phyloP scores from a whole-genome alignment of 2,113 vertebrate genomes.

The Echinops telfairi region DNA sequence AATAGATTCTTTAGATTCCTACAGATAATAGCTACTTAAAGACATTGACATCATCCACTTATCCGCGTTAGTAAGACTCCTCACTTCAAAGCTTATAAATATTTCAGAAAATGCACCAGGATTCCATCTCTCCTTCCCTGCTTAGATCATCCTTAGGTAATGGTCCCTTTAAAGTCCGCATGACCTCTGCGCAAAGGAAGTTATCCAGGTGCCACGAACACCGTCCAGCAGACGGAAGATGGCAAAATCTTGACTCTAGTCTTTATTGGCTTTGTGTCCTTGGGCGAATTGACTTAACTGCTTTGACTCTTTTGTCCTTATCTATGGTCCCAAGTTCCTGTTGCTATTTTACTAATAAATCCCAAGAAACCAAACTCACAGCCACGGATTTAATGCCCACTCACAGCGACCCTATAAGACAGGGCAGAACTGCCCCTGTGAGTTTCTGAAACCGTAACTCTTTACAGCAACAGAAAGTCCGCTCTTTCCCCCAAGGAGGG shows the following conservation, averaged over 20 bases:
- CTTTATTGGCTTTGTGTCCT: not conserved
- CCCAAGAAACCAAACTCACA: too few species aligned
- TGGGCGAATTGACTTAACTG: not conserved
- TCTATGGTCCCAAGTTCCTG: not conserved
- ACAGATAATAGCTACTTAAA: slow-evolving; percentile 75
- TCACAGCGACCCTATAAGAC: too few species aligned
- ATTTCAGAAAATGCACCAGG: slow-evolving; percentile 74
- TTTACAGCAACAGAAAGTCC: too few species aligned
- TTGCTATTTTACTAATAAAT: not conserved
- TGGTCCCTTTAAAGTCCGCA: slow-evolving; percentile 38
- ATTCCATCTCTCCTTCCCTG: slow-evolving; percentile 56
- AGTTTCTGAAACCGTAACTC: too few species aligned
- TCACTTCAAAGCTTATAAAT: slow-evolving; percentile 76
- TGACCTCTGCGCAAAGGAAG: slow-evolving; percentile 53
- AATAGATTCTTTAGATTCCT: slow-evolving; percentile 58
- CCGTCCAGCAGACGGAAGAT: not conserved
- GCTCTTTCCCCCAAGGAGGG: too few species aligned
- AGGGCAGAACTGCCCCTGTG: too few species aligned
- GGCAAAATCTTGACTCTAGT: not conserved
- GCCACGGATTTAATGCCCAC: too few species aligned
- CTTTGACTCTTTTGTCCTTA: not conserved
- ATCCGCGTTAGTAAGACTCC: slow-evolving; percentile 67
- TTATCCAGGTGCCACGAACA: not conserved
- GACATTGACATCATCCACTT: slow-evolving; percentile 80
- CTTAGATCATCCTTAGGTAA: slow-evolving; percentile 78